phyloP scores from a whole-genome alignment of 2,888 invertebrate genomes.

The Erebia ligea region DNA sequence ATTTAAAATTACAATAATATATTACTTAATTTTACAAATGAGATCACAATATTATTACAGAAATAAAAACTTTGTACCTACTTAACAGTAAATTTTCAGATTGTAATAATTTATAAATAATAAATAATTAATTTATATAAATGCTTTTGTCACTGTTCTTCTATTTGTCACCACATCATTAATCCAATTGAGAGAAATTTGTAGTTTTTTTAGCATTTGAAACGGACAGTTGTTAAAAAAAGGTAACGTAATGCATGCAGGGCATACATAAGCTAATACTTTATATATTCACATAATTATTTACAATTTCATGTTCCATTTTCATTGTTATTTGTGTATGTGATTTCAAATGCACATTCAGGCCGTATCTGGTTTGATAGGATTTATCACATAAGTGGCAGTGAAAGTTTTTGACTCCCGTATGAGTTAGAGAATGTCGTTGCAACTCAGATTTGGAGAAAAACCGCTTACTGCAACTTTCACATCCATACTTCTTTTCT shows the following conservation, averaged over 20 bases:
- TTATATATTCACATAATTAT: constrained; percentile 14
- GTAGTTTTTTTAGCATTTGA: too few relatives aligned
- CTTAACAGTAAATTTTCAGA: background rate
- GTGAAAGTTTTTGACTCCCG: constrained; percentile 77
- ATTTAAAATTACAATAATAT: background rate
- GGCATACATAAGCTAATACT: background rate
- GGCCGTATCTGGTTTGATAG: constrained; percentile 75
- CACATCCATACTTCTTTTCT: constrained; percentile 76
- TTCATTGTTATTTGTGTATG: constrained; percentile 59
- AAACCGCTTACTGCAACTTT: constrained; percentile 73
- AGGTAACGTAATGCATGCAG: too few relatives aligned
- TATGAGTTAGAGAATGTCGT: constrained; percentile 73
- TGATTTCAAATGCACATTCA: constrained; percentile 77
- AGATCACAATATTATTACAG: constrained; percentile 1
- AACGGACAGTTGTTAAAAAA: too few relatives aligned
- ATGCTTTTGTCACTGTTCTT: too few relatives aligned
- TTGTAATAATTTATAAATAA: background rate
- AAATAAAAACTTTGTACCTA: background rate
- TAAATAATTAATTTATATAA: too few relatives aligned
- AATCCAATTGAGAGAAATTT: too few relatives aligned
- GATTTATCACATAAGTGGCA: constrained; percentile 77
- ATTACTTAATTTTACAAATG: constrained; percentile 1
- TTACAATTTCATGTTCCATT: constrained; percentile 51
- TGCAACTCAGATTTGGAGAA: constrained; percentile 76
- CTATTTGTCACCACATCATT: too few relatives aligned